Evolutionary conservation across 2,888 invertebrate species (phyloP).

Genomic region (Dexiosoma caninum): DNA sequence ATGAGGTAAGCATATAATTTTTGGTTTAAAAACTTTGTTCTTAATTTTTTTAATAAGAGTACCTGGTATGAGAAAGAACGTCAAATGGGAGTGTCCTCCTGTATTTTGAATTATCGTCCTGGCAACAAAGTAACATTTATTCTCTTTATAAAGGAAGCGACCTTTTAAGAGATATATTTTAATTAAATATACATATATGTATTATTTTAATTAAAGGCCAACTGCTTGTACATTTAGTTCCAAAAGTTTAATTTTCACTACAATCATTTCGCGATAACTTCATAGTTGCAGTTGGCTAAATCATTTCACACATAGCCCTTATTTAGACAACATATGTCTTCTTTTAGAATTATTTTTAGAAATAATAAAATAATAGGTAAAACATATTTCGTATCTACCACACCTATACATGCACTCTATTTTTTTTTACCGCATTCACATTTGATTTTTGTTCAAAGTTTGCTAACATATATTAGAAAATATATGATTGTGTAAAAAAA

Average conservation of each 20-base stretch:
- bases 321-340: neutral
- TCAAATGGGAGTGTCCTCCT: slow-evolving; percentile 35
- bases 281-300: slow-evolving; percentile 10
- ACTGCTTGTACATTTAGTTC: slow-evolving; percentile 17
- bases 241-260: slow-evolving; percentile 1
- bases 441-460: slow-evolving; percentile 5
- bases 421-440: slow-evolving; percentile 6
- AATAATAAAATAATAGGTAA: slow-evolving; percentile 2
- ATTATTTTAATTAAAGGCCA: neutral
- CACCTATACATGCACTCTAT: slow-evolving; percentile 59
- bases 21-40: slow-evolving; percentile 29
- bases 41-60: slow-evolving; percentile 26
- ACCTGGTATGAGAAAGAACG: slow-evolving; percentile 47
- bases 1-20: slow-evolving; percentile 22
- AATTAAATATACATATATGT: neutral
- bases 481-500: slow-evolving; percentile 43
- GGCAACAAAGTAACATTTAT: slow-evolving; percentile 10
- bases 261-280: slow-evolving; percentile 17
- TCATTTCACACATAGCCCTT: neutral
- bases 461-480: slow-evolving; percentile 45
- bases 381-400: slow-evolving; percentile 34
- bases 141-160: neutral
- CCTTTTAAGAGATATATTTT: slow-evolving; percentile 1
- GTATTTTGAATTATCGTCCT: slow-evolving; percentile 24
- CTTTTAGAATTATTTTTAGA: neutral